Base-by-base conservation (phyloP, 2,113 vertebrate genomes). In the Nycticebus coucang region DNA sequence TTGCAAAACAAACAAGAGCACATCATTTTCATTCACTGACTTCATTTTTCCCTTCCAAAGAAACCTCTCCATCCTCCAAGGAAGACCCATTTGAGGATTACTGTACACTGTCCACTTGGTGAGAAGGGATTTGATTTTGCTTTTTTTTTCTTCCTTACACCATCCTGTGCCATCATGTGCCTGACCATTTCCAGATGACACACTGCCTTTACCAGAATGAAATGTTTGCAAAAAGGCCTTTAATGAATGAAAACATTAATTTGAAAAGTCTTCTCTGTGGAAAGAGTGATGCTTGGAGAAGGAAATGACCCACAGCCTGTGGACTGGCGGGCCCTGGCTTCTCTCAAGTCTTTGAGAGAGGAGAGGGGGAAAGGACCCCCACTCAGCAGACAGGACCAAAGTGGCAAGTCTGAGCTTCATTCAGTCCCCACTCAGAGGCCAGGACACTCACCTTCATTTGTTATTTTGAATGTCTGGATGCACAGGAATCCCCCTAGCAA, bases 301-400 rank as follows among this genome's bases (percentile, higher is more conserved):
- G 98, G 98, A 98, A 98, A 98, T 98, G 98, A 98, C 98, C 98
- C 93, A 97, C 93, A 92, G 84, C 64, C 97, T 96, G 97, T 91
- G 97, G 98, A 97, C 98, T 95, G 2, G 97, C 75, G 0, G 94
- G 86, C 78, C 74, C 95, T 97, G 97, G 87, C 95, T 97, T 98
- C 96, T 85, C 89, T 97, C 97, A 89, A 93, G 71, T 71, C 66
- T 97, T 91, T 84, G 59, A 69, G 13, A 2, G 64, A 89, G 85
- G 97, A 97, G 93, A 26, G 0, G 68, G 41, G 93, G 87, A 81
- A 8, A 1, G 41, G 19, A 87, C 57, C 94, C 87, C 82, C 22
- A 2, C 64, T 64, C 60, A 5, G 41, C 80, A 50, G n/a, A 9
- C 55, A 86, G 79, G 7, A 33, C 80, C 37, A 0, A 30, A 4